A percentile compares a stretch with the other conserved stretches of the same genome.
Evolutionary conservation across 1,140 invertebrate species (phyloP).

Genomic region (Drosophila mayri): DNA sequence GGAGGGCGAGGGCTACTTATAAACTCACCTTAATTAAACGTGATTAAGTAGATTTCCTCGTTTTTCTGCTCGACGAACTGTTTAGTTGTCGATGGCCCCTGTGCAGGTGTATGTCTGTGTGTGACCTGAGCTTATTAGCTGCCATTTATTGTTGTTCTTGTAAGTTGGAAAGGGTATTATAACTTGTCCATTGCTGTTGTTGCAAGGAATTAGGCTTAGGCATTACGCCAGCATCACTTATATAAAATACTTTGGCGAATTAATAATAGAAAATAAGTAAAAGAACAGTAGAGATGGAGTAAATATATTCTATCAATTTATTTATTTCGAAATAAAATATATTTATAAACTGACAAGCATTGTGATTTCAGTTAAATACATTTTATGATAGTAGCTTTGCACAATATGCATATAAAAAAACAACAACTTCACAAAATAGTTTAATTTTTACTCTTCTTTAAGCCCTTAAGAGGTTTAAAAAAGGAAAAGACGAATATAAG

Average conservation of each 20-base stretch:
- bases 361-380: too few relatives aligned
- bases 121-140: constrained; percentile 61
- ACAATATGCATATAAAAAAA: too few relatives aligned
- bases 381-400: too few relatives aligned
- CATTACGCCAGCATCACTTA: constrained; percentile 1
- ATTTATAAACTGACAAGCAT: not conserved
- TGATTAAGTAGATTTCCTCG: constrained; percentile 83
- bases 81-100: constrained; percentile 71
- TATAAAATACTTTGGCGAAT: not conserved
- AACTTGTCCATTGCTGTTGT: constrained; percentile 10
- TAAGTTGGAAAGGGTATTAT: constrained; percentile 23
- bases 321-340: not conserved
- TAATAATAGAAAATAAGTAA: not conserved
- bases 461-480: not conserved
- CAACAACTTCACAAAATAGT: too few relatives aligned
- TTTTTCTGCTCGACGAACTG: constrained; percentile 81
- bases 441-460: not conserved
- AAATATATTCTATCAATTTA: not conserved
- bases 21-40: constrained; percentile 83
- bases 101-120: constrained; percentile 12
- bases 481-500: too few relatives aligned
- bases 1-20: constrained; percentile 59
- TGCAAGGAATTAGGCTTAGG: not conserved
- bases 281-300: not conserved
- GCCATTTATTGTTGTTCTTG: constrained; percentile 61